phyloP scores from a whole-genome alignment of 2,113 vertebrate genomes.

The Macrotis lagotis region DNA sequence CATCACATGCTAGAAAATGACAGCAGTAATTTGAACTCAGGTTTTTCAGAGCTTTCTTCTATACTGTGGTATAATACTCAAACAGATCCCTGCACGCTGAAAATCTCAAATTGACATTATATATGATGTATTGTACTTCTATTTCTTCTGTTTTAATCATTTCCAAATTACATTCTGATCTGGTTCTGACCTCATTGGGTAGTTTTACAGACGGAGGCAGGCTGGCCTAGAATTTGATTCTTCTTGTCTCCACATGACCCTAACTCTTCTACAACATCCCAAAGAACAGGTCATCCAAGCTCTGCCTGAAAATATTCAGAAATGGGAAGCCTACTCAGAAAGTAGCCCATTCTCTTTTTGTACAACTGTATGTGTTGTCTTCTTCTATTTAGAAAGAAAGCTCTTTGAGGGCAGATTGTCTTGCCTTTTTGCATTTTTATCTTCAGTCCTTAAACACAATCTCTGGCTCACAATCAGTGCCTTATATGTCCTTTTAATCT shows the following conservation, averaged over 20 bases:
- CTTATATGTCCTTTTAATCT: not conserved
- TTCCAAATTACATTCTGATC: not conserved
- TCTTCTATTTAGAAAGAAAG: not conserved
- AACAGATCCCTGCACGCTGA: not conserved
- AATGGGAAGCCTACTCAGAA: not conserved
- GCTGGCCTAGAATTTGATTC: not conserved
- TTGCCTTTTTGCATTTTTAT: not conserved
- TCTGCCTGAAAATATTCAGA: not conserved
- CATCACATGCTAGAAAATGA: not conserved
- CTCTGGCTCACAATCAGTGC: not conserved
- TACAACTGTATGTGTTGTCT: not conserved
- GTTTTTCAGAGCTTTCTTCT: conserved; percentile 55
- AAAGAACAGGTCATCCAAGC: not conserved
- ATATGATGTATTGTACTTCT: not conserved
- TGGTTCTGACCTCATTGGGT: not conserved
- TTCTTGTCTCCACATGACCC: not conserved
- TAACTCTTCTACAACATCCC: not conserved
- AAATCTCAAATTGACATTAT: not conserved
- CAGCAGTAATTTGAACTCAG: conserved; percentile 62
- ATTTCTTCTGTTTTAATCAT: not conserved
- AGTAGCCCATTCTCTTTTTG: not conserved
- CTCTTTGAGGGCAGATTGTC: not conserved
- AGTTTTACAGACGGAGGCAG: not conserved
- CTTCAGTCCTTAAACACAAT: not conserved
- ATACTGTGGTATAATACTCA: not conserved